Evolutionary conservation across 2,113 vertebrate genomes (phyloP).

Genomic region (Eptesicus fuscus): DNA sequence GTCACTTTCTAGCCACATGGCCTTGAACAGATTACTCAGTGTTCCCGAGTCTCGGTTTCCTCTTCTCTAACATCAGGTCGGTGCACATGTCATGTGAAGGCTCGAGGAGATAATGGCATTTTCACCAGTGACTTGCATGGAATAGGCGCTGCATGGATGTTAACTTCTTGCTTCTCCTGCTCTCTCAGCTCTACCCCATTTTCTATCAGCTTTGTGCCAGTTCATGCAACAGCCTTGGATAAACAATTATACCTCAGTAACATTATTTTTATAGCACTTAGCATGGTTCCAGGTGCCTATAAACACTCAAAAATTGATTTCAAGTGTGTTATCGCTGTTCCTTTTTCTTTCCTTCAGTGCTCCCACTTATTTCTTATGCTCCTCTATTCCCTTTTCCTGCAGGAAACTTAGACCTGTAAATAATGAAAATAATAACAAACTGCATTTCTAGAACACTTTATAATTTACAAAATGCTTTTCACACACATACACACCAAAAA

Average conservation of each 20-base stretch:
- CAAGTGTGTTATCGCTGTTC: background rate
- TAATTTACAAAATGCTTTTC: background rate
- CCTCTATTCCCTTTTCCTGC: background rate
- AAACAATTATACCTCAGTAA: background rate
- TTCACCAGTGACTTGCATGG: background rate
- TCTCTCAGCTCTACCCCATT: background rate
- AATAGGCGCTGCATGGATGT: rapidly evolving
- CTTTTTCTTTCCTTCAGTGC: background rate
- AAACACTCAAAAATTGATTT: background rate
- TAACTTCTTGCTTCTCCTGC: background rate
- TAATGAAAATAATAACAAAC: background rate
- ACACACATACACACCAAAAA: background rate
- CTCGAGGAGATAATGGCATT: background rate
- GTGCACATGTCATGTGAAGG: rapidly evolving
- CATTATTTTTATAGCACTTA: background rate
- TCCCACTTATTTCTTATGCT: background rate
- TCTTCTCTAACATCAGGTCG: background rate
- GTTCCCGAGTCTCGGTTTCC: background rate
- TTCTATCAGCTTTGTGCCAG: too few relatives aligned
- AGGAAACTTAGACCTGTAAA: background rate
- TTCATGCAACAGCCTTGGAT: background rate
- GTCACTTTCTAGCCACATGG: background rate
- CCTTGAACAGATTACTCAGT: background rate
- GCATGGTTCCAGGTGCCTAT: background rate
- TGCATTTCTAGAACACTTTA: background rate